Base-by-base conservation (phyloP, 2,888 invertebrate species). In the Aradus depressus region DNA sequence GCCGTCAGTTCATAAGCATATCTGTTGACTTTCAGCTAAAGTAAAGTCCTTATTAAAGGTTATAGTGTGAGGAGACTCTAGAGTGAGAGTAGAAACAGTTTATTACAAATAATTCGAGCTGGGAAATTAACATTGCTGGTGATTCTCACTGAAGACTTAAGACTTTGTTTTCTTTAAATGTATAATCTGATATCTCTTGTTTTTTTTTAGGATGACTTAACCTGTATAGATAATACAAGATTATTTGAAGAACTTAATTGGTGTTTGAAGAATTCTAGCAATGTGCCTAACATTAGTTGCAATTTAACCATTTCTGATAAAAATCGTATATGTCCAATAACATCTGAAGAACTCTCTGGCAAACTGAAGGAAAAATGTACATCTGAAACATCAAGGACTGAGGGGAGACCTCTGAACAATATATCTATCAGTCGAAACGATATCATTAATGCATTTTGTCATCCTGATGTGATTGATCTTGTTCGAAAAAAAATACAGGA, bases 371-470 rank as follows among this genome's bases (percentile, higher is more conserved):
- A 18, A n/a, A 52, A 52, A 16, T 52, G 54, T 42, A 31, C 18
- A n/a, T 31, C 10, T 16, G 25, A 25, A 3, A 35, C 34, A 14
- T 14, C 2, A 19, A 25, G 32, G n/a, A 19, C 18, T 31, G 8
- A 44, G 12, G 14, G 16, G 31, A 25, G 16, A 42, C 18, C 5
- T 3, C 3, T 12, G 26, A 25, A 25, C n/a, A 14, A 41, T 31
- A 41, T 31, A 72, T 19, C 69, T 72, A 59, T 12, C 37, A 14
- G 34, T 10, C 19, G 34, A 28, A 59, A 64, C 55, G 68, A 73
- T 32, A 64, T 84, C 31, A 72, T 84, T 22, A 77, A 82, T 64
- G 73, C 81, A 23, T 72, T 82, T 59, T 79, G 80, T 62, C 74
- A 80, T 61, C 73, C 73, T 42, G 72, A 75, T 58, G 74, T 80